A percentile compares a stretch with the other conserved stretches of the same genome.
These are phyloP conservation scores for Colostygia pectinataria DNA, from an alignment of 2,888 invertebrate genomes.

Conservation along the genomic window DNA sequence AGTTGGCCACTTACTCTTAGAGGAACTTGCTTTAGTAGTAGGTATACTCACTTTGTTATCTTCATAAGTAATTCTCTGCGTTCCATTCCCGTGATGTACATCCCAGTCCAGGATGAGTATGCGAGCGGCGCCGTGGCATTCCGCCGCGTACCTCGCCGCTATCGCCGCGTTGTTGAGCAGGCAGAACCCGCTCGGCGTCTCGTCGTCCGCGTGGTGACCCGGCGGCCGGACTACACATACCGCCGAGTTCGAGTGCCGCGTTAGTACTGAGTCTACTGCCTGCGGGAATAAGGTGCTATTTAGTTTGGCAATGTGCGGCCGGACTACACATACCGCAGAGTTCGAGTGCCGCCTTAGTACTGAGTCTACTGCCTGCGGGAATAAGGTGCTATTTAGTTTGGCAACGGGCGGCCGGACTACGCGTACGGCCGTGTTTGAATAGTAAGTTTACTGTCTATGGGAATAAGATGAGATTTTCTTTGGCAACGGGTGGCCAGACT, in stretches of 20 bases:
- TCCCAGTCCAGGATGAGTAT: constrained; percentile 95
- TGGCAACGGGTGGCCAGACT: no score
- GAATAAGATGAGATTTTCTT: no score
- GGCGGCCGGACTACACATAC: constrained; percentile 94
- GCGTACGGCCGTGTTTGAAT: no score
- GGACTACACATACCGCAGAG: not conserved
- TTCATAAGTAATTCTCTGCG: constrained; percentile 90
- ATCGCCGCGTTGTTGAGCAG: constrained; percentile 93
- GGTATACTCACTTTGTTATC: constrained; percentile 69
- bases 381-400: constrained; percentile 2
- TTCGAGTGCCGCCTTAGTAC: no score
- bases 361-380: constrained; percentile 5
- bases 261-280: constrained; percentile 87
- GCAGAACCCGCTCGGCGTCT: constrained; percentile 93
- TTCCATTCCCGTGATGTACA: constrained; percentile 97
- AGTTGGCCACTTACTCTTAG: no score
- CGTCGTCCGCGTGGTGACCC: constrained; percentile 93
- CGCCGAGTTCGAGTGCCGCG: constrained; percentile 85
- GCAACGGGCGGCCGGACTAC: not conserved
- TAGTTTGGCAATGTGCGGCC: constrained; percentile 9
- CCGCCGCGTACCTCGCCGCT: constrained; percentile 89
- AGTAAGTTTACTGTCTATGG: no score
- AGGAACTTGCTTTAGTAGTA: not conserved
- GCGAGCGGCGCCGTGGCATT: constrained; percentile 83
- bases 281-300: constrained; percentile 33